phyloP scores from a whole-genome alignment of 2,113 vertebrate genomes.

The Vimba vimba region DNA sequence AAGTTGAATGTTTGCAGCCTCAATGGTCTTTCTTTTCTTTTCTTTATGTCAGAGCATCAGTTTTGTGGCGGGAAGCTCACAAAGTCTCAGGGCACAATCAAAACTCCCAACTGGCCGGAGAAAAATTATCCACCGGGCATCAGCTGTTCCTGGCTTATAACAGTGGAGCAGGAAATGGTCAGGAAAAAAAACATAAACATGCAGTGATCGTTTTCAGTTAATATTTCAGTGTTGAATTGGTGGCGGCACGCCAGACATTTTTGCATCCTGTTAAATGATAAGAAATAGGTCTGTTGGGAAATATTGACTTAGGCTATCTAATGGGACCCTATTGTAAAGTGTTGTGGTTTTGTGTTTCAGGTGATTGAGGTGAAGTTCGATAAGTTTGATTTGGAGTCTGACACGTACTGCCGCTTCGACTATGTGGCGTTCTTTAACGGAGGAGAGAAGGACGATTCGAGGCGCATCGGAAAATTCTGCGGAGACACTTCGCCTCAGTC shows the following conservation, averaged over 20 bases:
- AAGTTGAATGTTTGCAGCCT: conserved; percentile 25
- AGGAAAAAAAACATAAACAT: conserved; percentile 21
- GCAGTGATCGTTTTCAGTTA: neutral
- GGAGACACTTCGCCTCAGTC: conserved; percentile 82
- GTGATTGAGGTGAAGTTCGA: conserved; percentile 83
- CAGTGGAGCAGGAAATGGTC: conserved; percentile 82
- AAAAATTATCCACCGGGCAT: conserved; percentile 86
- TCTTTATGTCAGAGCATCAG: conserved; percentile 65
- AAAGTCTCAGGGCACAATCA: conserved; percentile 79
- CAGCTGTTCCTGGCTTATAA: conserved; percentile 91
- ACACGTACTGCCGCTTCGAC: conserved; percentile 89
- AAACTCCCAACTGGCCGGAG: conserved; percentile 89
- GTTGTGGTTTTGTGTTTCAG: conserved; percentile 63
- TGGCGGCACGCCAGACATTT: neutral
- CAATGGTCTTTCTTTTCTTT: conserved; percentile 54
- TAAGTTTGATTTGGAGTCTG: conserved; percentile 85
- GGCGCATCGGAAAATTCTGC: conserved; percentile 84
- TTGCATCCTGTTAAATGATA: neutral
- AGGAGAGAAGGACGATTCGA: conserved; percentile 78
- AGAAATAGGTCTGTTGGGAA: neutral
- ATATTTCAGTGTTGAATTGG: neutral
- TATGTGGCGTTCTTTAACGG: conserved; percentile 88
- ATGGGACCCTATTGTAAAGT: too few relatives aligned
- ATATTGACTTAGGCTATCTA: neutral
- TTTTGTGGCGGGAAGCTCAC: conserved; percentile 81